These are phyloP conservation scores for Patiria pectinifera DNA, from an alignment of 53 echinoderm and acorn worm genomes.

Conservation along the genomic window DNA sequence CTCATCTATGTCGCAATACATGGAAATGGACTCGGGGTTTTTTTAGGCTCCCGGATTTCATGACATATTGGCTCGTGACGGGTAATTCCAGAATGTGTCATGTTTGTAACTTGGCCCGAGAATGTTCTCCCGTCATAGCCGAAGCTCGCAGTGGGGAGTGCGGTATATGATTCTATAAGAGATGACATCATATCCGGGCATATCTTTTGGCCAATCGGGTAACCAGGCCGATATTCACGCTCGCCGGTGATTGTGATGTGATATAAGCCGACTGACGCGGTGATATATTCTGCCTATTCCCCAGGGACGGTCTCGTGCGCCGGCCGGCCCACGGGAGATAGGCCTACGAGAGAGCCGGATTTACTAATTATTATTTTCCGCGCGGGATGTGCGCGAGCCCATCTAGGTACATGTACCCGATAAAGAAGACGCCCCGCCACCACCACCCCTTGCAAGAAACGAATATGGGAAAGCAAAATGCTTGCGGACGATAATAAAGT, in stretches of 20 bases:
- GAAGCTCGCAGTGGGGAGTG: background rate
- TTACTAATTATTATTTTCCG: no score
- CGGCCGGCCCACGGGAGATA: no score
- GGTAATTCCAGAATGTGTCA: slow-evolving; percentile 13
- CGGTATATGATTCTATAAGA: background rate
- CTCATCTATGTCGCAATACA: background rate
- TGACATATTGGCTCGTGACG: background rate
- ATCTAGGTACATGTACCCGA: no score
- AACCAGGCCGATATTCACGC: background rate
- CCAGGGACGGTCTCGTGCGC: no score
- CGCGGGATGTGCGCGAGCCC: no score
- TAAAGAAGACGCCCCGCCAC: no score
- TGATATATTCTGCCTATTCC: no score
- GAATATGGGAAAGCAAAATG: no score
- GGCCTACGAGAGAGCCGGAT: no score
- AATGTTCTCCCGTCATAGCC: background rate
- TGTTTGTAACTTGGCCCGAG: background rate
- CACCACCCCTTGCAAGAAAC: no score
- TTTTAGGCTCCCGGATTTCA: background rate
- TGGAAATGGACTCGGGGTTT: background rate
- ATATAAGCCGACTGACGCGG: no score
- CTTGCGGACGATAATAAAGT: no score
- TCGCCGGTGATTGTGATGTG: background rate
- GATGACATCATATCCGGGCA: background rate
- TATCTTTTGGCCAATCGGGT: background rate